Base-by-base conservation (phyloP, 2,888 invertebrate genomes). In the Chesias legatella region DNA sequence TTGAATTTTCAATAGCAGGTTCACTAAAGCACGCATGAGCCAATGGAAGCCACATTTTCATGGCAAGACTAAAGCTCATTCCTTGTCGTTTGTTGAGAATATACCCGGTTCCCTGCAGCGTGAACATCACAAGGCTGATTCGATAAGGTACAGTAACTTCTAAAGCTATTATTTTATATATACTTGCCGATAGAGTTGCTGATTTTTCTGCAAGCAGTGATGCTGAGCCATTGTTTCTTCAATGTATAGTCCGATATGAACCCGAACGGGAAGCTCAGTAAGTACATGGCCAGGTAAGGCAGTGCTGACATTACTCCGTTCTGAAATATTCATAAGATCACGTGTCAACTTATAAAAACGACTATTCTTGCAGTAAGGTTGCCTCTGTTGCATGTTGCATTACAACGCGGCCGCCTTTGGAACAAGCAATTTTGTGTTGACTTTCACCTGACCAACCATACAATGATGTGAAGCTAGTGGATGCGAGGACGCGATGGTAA, bases 241-340 rank as follows among this genome's bases (percentile, higher is more conserved):
- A 92, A 79, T 0, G 90, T 61, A 34, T 79, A 84, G 63, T 94
- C 93, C 0, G 94, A 91, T 0, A 72, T 5, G 52, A 71, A 75
- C 1, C 83, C 83, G 8, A 77, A 57, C 0, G 82, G 82, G 26
- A 84, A 83, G 25, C 80, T 54, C 35, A 93, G 65, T 5, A 93
- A 23, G 88, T 93, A 94, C 79, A 94, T 93, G 0, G 89, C 90
- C 20, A 94, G 70, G 63, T 95, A 95, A 0, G 94, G 94, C 6
- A 94, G 67, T 0, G 94, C 91, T 6, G 94, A 94, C 39, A 94
- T 79, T 1, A 92, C 58, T 0, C 93, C 93, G 60, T 93, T 94
- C 90, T 92, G 72, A 17, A 17, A 17, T 17, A 17, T 3, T 3
- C 13, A 28, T 5, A 17, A 17, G 13, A 17, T 17, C 13, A 5